phyloP scores from a whole-genome alignment of 2,797 vertebrate genomes.

The Acanthornis magna region DNA sequence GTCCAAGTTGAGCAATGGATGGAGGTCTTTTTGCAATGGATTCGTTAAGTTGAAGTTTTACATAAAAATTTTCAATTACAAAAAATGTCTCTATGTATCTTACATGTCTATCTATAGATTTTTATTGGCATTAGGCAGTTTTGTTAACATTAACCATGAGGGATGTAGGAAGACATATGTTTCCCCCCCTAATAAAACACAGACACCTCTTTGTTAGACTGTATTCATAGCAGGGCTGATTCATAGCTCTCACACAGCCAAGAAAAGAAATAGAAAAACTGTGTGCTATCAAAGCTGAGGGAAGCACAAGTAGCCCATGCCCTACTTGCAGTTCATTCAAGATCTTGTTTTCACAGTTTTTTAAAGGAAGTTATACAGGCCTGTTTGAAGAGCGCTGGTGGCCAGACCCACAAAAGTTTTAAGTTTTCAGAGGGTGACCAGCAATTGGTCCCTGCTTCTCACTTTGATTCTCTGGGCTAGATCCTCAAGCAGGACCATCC shows the following conservation, averaged over 20 bases:
- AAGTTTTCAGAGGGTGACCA: neutral
- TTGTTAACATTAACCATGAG: neutral
- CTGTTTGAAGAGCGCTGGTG: neutral
- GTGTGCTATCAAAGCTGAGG: neutral
- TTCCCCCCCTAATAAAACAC: neutral
- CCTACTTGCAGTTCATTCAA: neutral
- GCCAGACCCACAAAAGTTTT: neutral
- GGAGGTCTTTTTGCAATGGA: neutral
- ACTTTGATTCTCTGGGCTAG: neutral
- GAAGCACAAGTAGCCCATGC: neutral
- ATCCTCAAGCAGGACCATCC: neutral
- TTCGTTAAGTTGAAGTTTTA: neutral
- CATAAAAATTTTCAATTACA: neutral
- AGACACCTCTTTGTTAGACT: conserved; percentile 1
- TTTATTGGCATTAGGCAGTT: neutral
- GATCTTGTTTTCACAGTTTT: neutral
- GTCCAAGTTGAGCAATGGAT: neutral
- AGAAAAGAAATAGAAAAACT: neutral
- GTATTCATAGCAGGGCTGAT: neutral
- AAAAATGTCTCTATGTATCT: neutral
- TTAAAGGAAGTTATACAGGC: neutral
- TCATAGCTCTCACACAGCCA: neutral
- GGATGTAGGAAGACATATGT: neutral
- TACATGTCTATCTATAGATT: neutral
- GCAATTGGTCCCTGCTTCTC: neutral